Conservation (phyloP, 2,113 vertebrate genomes). For the Rhombomys opimus region DNA sequence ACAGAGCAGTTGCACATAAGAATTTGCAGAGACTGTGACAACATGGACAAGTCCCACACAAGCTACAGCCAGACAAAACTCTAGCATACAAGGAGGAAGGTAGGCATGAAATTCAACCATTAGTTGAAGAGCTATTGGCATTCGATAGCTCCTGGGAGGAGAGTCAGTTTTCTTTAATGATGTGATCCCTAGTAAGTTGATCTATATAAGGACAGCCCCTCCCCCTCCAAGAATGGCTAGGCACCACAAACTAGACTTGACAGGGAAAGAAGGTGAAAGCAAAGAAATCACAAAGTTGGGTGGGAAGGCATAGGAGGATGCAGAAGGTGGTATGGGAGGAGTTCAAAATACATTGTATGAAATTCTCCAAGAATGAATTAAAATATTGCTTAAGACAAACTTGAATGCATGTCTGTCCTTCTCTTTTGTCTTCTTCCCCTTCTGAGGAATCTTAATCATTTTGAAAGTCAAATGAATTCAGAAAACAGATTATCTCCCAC, state of each 20-base stretch:
- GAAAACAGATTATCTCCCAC: conserved; percentile 1
- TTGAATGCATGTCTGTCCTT: background rate
- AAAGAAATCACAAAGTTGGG: background rate
- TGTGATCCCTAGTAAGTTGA: background rate
- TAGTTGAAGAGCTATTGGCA: background rate
- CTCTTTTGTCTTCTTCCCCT: background rate
- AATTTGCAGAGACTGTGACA: background rate
- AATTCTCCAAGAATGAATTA: background rate
- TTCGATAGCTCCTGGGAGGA: background rate
- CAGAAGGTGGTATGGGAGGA: background rate
- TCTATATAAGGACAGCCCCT: background rate
- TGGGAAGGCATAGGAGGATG: background rate
- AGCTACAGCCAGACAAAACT: background rate
- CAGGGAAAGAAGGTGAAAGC: background rate
- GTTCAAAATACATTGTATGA: background rate
- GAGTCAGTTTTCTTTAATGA: background rate
- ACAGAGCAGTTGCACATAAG: background rate
- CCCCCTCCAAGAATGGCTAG: background rate
- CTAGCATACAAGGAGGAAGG: background rate
- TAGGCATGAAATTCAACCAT: background rate
- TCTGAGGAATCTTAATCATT: conserved; percentile 34
- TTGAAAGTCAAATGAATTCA: conserved; percentile 56
- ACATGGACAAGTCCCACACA: background rate
- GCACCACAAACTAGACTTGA: background rate
- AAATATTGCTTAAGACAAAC: background rate